Evolutionary conservation across 2,888 invertebrate species (phyloP).

Genomic region (Onchidella celtica): DNA sequence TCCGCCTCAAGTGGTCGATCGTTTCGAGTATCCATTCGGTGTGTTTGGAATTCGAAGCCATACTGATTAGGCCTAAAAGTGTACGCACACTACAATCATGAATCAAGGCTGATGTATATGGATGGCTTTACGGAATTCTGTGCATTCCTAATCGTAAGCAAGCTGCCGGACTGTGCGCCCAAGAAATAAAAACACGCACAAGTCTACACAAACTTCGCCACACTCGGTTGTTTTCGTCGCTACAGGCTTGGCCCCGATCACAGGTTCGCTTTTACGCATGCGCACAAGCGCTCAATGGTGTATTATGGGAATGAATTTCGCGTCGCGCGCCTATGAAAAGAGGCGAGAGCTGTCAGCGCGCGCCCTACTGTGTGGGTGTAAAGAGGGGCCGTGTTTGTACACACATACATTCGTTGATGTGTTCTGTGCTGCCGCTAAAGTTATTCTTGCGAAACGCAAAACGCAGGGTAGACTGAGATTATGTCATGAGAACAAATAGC

Average conservation of each 20-base stretch:
- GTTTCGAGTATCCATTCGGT: slow-evolving; percentile 90
- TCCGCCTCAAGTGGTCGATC: slow-evolving; percentile 90
- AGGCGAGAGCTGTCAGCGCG: background rate
- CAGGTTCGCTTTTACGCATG: slow-evolving; percentile 59
- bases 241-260: background rate
- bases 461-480: no score
- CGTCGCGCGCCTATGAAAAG: slow-evolving; percentile 25
- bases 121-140: no score
- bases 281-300: slow-evolving; percentile 59
- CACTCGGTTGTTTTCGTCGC: background rate
- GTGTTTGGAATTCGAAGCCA: slow-evolving; percentile 69
- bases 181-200: background rate
- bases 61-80: no score
- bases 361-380: background rate
- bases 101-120: no score
- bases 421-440: no score
- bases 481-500: no score
- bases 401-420: no score
- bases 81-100: no score
- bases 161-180: background rate
- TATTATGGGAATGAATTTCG: slow-evolving; percentile 60
- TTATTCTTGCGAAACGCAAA: no score
- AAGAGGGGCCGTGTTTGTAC: no score
- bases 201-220: background rate
- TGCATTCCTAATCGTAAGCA: no score